Conservation (phyloP, 2,888 invertebrate genomes). For the Vesta saturnalis region DNA sequence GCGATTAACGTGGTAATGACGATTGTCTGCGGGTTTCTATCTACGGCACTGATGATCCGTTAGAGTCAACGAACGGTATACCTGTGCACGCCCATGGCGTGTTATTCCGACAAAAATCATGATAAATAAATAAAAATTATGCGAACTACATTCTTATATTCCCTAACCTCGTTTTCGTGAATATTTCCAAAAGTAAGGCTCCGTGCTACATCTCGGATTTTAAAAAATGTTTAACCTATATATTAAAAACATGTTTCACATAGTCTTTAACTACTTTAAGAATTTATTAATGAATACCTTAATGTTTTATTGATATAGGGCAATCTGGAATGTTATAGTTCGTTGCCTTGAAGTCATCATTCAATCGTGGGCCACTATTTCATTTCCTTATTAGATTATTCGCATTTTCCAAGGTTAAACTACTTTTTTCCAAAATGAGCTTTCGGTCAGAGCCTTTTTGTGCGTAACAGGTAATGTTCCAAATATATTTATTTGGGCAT, state of each 20-base stretch:
- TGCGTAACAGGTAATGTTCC: too few species aligned
- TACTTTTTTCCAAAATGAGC: too few species aligned
- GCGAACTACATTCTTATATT: constrained; percentile 53
- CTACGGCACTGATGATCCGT: constrained; percentile 28
- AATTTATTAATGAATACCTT: not conserved
- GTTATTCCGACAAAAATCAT: constrained; percentile 27
- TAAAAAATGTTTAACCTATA: not conserved
- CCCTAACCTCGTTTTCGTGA: constrained; percentile 52
- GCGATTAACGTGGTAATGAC: constrained; percentile 13
- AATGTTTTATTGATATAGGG: too few species aligned
- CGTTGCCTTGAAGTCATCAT: too few species aligned
- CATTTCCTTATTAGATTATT: too few species aligned
- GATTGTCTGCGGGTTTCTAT: constrained; percentile 25
- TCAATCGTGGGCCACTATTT: too few species aligned
- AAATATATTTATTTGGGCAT: too few species aligned
- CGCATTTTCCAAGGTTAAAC: too few species aligned
- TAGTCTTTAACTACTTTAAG: not conserved
- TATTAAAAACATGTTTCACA: not conserved
- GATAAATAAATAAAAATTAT: constrained; percentile 44
- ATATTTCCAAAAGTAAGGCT: not conserved
- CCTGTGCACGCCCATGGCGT: constrained; percentile 27
- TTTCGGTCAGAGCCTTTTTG: too few species aligned
- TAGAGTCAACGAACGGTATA: constrained; percentile 38
- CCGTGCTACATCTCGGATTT: not conserved
- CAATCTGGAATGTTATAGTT: too few species aligned